Conservation (phyloP, 1,140 invertebrate genomes). For the Melitaea cinxia region DNA sequence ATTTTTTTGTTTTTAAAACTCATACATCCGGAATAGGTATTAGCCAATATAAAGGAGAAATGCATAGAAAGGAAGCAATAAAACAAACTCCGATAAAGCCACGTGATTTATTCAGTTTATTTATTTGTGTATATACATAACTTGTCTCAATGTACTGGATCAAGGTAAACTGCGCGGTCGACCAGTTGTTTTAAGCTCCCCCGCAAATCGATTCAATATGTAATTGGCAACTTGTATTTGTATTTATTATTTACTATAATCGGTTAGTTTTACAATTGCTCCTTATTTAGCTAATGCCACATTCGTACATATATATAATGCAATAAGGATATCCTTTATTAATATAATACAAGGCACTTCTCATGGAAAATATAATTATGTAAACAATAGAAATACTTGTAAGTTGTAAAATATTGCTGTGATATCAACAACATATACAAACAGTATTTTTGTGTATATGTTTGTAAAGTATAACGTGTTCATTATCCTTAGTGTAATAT, state of each 20-base stretch:
- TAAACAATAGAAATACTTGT: too few species aligned
- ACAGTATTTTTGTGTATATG: too few species aligned
- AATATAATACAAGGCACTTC: not conserved
- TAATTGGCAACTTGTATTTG: not conserved
- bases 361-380: not conserved
- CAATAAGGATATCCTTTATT: constrained; percentile 9
- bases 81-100: too few species aligned
- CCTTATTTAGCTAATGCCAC: constrained; percentile 1
- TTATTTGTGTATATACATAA: not conserved
- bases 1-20: too few species aligned
- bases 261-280: not conserved
- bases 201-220: not conserved
- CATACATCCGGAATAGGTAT: too few species aligned
- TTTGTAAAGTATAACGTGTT: too few species aligned
- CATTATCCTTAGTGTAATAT: too few species aligned
- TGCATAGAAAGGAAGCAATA: too few species aligned
- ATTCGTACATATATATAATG: not conserved
- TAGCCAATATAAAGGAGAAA: too few species aligned
- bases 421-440: too few species aligned
- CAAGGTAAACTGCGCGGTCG: constrained; percentile 30
- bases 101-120: not conserved
- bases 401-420: too few species aligned
- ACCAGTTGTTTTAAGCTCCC: constrained; percentile 19
- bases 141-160: constrained; percentile 25
- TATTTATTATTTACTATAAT: not conserved